These are phyloP conservation scores for Myathropa florea DNA, from an alignment of 2,888 invertebrate genomes.

Conservation along the genomic window DNA sequence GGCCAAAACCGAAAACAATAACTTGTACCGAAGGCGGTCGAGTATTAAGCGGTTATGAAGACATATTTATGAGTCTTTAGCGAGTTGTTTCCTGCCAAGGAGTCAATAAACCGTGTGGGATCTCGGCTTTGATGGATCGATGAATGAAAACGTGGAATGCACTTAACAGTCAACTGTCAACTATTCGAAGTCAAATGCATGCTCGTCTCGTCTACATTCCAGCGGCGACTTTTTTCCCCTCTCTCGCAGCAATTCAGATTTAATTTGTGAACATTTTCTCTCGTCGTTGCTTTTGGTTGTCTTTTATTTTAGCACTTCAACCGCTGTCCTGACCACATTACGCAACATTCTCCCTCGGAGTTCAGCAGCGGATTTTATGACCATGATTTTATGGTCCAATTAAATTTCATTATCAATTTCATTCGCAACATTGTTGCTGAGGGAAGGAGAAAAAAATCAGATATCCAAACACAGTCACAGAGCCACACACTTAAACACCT, in stretches of 20 bases:
- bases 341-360: slow-evolving; percentile 11
- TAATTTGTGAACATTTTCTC: not conserved
- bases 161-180: not conserved
- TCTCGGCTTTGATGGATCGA: not conserved
- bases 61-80: slow-evolving; percentile 32
- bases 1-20: not conserved
- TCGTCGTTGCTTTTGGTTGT: not conserved
- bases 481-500: not conserved
- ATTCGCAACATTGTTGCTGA: slow-evolving; percentile 46
- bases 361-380: slow-evolving; percentile 29
- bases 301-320: slow-evolving; percentile 5
- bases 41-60: slow-evolving; percentile 28
- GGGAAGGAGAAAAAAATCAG: not conserved
- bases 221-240: not conserved
- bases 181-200: not conserved
- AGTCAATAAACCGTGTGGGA: slow-evolving; percentile 24
- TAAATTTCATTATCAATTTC: slow-evolving; percentile 61
- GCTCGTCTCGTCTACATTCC: not conserved
- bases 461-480: not conserved
- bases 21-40: slow-evolving; percentile 5
- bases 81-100: slow-evolving; percentile 16
- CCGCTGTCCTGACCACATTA: slow-evolving; percentile 5
- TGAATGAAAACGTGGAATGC: not conserved
- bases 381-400: slow-evolving; percentile 42
- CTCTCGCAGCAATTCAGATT: not conserved